Conservation (phyloP, 2,888 invertebrate genomes). For the Macropis europaea region DNA sequence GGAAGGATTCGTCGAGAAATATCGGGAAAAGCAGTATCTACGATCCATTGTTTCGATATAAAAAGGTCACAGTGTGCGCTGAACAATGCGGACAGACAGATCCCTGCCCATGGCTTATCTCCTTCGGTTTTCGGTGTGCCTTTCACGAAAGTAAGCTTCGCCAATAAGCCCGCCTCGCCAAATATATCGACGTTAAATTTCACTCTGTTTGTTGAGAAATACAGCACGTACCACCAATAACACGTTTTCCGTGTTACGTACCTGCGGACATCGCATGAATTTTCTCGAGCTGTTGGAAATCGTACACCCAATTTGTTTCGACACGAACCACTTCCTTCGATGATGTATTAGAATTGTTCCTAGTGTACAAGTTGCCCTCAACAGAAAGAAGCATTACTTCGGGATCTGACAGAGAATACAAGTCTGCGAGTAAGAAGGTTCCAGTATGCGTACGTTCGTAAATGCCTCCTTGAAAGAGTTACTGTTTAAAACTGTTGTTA, state of each 20-base stretch:
- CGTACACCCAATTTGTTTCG: too few species aligned
- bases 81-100: slow-evolving; percentile 34
- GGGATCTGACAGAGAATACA: too few species aligned
- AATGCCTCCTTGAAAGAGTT: too few species aligned
- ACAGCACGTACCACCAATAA: not conserved
- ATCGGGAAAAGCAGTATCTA: slow-evolving; percentile 50
- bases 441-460: too few species aligned
- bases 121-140: slow-evolving; percentile 35
- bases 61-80: slow-evolving; percentile 44
- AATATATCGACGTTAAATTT: slow-evolving; percentile 34
- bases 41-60: slow-evolving; percentile 63
- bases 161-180: slow-evolving; percentile 27
- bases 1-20: slow-evolving; percentile 51
- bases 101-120: slow-evolving; percentile 45
- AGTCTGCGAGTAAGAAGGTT: too few species aligned
- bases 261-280: too few species aligned
- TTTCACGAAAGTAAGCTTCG: slow-evolving; percentile 33
- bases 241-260: not conserved
- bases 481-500: too few species aligned
- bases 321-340: too few species aligned
- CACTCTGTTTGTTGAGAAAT: slow-evolving; percentile 10
- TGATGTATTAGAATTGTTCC: too few species aligned
- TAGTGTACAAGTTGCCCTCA: too few species aligned
- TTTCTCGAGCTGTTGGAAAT: too few species aligned
- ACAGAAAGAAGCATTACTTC: too few species aligned